Evolutionary conservation across 2,888 invertebrate genomes (phyloP).

Genomic region (Ligdia adustata): DNA sequence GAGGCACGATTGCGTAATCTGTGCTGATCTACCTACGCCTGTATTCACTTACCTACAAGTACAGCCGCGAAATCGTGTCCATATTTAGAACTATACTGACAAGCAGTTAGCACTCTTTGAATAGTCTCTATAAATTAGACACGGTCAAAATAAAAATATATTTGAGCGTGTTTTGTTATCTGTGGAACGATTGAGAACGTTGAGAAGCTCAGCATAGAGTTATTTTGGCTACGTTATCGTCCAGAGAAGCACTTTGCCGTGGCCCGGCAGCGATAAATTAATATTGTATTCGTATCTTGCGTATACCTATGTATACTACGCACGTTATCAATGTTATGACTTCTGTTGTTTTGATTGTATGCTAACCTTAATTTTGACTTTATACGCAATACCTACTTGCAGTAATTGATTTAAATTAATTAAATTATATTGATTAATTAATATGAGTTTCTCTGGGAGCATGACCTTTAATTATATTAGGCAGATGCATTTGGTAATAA

Average conservation of each 20-base stretch:
- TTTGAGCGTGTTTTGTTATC: constrained; percentile 58
- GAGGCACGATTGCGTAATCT: constrained; percentile 43
- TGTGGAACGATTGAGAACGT: constrained; percentile 62
- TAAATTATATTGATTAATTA: constrained; percentile 8
- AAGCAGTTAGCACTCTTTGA: neutral
- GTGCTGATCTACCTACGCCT: constrained; percentile 28
- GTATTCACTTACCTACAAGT: neutral
- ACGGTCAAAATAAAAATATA: constrained; percentile 45
- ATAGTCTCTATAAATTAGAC: neutral
- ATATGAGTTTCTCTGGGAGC: neutral
- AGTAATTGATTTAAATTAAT: constrained; percentile 18
- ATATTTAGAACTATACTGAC: constrained; percentile 22
- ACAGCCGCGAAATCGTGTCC: constrained; percentile 21
- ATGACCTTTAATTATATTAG: too few relatives aligned
- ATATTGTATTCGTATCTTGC: constrained; percentile 59
- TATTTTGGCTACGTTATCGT: constrained; percentile 80
- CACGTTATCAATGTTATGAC: constrained; percentile 64
- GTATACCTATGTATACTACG: too few relatives aligned
- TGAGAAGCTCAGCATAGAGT: constrained; percentile 63
- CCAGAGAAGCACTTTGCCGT: constrained; percentile 56
- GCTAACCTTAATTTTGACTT: constrained; percentile 21
- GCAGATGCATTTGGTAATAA: too few relatives aligned
- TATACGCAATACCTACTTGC: neutral
- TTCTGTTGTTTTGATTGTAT: constrained; percentile 47
- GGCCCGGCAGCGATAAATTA: constrained; percentile 72